Conservation (phyloP, 2,888 invertebrate species). For the Xanthorhoe designata region DNA sequence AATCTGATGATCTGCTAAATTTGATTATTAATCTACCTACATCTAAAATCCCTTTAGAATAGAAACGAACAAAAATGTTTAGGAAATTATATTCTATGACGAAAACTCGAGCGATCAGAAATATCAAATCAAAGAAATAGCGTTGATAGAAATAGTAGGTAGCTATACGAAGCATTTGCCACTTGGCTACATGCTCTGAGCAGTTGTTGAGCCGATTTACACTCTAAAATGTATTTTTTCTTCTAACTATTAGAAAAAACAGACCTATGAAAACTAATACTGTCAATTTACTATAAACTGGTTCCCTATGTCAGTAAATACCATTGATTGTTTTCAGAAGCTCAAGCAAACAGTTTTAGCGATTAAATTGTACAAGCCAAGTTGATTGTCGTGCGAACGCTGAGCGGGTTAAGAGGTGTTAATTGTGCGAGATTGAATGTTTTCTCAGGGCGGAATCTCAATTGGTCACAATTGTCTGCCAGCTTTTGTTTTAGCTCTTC, state of each 20-base stretch:
- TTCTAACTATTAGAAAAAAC: background rate
- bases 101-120: too few species aligned
- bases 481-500: slow-evolving; percentile 39
- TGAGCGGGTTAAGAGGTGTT: slow-evolving; percentile 86
- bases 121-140: too few species aligned
- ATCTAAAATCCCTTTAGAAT: too few species aligned
- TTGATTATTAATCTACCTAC: too few species aligned
- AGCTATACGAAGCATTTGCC: too few species aligned
- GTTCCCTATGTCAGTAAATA: background rate
- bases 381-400: slow-evolving; percentile 84
- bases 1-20: too few species aligned
- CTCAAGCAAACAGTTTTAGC: slow-evolving; percentile 44
- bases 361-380: slow-evolving; percentile 68
- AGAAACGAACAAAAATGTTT: too few species aligned
- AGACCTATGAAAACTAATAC: background rate
- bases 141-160: too few species aligned
- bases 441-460: slow-evolving; percentile 84
- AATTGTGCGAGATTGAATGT: slow-evolving; percentile 86
- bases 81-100: too few species aligned
- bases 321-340: slow-evolving; percentile 31
- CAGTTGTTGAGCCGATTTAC: too few species aligned
- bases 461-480: slow-evolving; percentile 80
- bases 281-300: background rate
- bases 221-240: background rate
- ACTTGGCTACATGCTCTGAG: too few species aligned